Conservation (phyloP, 92 coral and sea anemone species). For the Porites rus region DNA sequence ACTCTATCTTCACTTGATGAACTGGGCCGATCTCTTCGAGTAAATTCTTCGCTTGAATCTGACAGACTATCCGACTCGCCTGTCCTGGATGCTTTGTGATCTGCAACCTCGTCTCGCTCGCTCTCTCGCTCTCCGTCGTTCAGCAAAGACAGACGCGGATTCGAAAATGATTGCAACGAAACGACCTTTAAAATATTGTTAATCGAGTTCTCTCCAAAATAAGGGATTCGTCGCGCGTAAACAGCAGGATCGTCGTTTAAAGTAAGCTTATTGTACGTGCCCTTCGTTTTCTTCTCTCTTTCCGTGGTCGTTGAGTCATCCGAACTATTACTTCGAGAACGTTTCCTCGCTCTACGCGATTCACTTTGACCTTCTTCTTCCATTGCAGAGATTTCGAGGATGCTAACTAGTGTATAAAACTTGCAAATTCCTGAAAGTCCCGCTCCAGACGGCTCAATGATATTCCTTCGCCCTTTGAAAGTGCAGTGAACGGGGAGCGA, state of each 20-base stretch:
- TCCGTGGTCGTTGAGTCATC: conserved; percentile 58
- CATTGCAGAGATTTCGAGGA: conserved; percentile 42
- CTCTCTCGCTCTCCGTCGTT: conserved; percentile 44
- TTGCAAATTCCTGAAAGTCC: neutral
- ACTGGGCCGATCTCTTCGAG: conserved; percentile 39
- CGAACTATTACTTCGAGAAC: conserved; percentile 65
- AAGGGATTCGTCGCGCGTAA: conserved; percentile 71
- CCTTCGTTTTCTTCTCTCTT: conserved; percentile 35
- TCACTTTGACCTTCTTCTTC: conserved; percentile 57
- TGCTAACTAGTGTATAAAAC: neutral
- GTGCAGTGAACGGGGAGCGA: conserved; percentile 48
- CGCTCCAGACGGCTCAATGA: conserved; percentile 3
- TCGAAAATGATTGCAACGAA: conserved; percentile 87
- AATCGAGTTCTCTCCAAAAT: conserved; percentile 80
- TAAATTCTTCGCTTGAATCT: conserved; percentile 41
- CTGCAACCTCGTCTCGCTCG: conserved; percentile 44
- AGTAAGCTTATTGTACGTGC: conserved; percentile 15
- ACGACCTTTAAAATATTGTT: conserved; percentile 89
- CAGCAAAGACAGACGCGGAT: conserved; percentile 62
- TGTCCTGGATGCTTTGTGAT: conserved; percentile 10
- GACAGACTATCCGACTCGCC: conserved; percentile 43
- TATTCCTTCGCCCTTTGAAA: conserved; percentile 13
- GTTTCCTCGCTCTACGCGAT: conserved; percentile 59
- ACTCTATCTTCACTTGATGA: conserved; percentile 60
- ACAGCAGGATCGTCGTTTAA: conserved; percentile 55